Evolutionary conservation across 2,888 invertebrate genomes (phyloP), one percentile per base, ranked within the genome.

Genomic region (Dendrolimus houi): DNA sequence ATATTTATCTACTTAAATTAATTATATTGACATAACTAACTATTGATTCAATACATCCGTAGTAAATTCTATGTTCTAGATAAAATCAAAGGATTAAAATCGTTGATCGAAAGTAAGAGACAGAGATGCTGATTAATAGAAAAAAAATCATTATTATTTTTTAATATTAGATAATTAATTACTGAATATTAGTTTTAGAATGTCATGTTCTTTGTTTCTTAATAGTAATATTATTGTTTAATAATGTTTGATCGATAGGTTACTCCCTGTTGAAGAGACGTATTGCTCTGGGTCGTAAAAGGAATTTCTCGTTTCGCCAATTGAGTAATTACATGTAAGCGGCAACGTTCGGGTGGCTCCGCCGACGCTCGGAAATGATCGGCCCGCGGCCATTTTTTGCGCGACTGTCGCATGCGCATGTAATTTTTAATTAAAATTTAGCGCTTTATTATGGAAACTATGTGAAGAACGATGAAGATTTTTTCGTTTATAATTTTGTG

Each of bases 361-460:
- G 79, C 61, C 66, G 67, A 68, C 71, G 75, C 60, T 79, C 79
- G 81, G 72, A 67, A 66, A 77, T 81, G 74, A 74, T 77, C 75
- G 81, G 71, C 62, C 66, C 72, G 62, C 72, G 66, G 60, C 63
- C 62, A 66, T 72, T 85, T 85, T 86, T 85, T 81, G 77, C 67
- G 67, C 66, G 52, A 52, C 58, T 56, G 55, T 69, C 74, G 74
- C 72, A 63, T 65, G 62, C 67, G 68, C 71, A 69, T 69, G 76
- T 71, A 76, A 81, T 81, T 86, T 81, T 83, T 82, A 87, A 87
- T 87, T 85, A 87, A 85, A 85, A 77, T 81, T 81, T 84, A 81
- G 75, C 81, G 80, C 82, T 80, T 79, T 83, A 83, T 83, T 85
- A 81, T 74, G 77, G 79, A 81, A 85, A 85, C 81, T 85, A 86